Conservation (phyloP, 2,888 invertebrate species). For the Scotopteryx bipunctaria region DNA sequence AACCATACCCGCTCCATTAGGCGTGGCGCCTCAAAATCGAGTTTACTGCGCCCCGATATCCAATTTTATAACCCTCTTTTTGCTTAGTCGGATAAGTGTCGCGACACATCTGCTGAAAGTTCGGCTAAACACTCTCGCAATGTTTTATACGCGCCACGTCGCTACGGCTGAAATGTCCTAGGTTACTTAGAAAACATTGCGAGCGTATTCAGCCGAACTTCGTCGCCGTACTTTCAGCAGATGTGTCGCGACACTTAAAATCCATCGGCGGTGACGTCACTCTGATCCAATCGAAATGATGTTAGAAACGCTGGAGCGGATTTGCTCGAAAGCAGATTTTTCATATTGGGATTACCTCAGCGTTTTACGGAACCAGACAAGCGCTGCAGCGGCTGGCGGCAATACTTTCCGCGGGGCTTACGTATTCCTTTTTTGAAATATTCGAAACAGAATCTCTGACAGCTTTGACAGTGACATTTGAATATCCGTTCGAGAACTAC, state of each 20-base stretch:
- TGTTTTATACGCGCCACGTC: no score
- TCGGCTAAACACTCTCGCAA: no score
- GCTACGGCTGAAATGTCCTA: no score
- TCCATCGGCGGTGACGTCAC: slow-evolving; percentile 34
- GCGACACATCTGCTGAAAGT: no score
- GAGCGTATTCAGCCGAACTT: no score
- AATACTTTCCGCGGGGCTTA: background rate
- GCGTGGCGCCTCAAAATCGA: slow-evolving; percentile 37
- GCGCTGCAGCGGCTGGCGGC: slow-evolving; percentile 7
- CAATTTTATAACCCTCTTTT: no score
- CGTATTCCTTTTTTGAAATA: slow-evolving; percentile 7
- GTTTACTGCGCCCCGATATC: slow-evolving; percentile 33
- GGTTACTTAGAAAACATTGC: no score
- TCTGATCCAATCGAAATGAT: slow-evolving; percentile 11
- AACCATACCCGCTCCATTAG: slow-evolving; percentile 27
- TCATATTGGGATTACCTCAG: slow-evolving; percentile 1
- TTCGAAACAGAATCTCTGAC: slow-evolving; percentile 12
- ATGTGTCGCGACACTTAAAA: no score
- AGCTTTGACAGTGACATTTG: slow-evolving; percentile 22
- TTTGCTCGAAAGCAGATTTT: slow-evolving; percentile 2
- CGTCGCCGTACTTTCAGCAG: no score
- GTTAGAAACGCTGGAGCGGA: slow-evolving; percentile 7
- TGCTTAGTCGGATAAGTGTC: no score
- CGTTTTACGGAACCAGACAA: slow-evolving; percentile 3
- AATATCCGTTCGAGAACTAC: slow-evolving; percentile 9